Evolutionary conservation across 2,888 invertebrate genomes (phyloP), one percentile per base, ranked within the genome.

Genomic region (Yponomeuta cagnagella): DNA sequence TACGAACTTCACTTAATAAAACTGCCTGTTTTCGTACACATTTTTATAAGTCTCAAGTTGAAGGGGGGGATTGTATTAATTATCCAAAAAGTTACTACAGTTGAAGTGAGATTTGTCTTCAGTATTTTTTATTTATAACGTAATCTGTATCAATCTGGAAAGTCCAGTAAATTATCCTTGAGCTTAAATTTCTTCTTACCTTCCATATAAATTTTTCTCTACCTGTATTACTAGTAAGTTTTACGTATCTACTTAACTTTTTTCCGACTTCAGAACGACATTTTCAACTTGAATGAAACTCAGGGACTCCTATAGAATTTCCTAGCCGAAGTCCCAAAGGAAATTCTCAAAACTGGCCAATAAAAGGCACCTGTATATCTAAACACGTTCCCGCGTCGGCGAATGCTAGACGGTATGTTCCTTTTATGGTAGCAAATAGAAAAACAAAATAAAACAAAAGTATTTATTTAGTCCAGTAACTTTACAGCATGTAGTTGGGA

Each of bases 1-100:
- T 75, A 80, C 79, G 76, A 80, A 79, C 73, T 79, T 78, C 73
- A 76, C 78, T 80, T 80, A 79, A 78, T 82, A 81, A 81, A 82
- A 82, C 79, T 80, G 77, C 79, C 52, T 58, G 52, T 5, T 58
- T 58, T 12, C 52, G 15, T 4, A 58, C 1, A 58, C 15, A 0
- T 58, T 58, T 58, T 58, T 58, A 58, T 15, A 58, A 15, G 10
- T 10, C 52, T 12, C 6, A 52, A 52, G 52, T 15, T 5, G 52
- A 12, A 5, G 5, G 52, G 15, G 52, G 2, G 12, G 52, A 52
- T 52, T 52, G 4, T 52, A 5, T 12, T 12, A 52, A 5, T 52
- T 10, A 12, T 52, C 12, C 52, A 2, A 52, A 12, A 52, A 33
- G 1, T 0, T 33, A 1, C 33, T 33, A 23, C 23, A 23, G 23